Evolutionary conservation across 2,888 invertebrate genomes (phyloP).

Genomic region (Gnatocerus cornutus): DNA sequence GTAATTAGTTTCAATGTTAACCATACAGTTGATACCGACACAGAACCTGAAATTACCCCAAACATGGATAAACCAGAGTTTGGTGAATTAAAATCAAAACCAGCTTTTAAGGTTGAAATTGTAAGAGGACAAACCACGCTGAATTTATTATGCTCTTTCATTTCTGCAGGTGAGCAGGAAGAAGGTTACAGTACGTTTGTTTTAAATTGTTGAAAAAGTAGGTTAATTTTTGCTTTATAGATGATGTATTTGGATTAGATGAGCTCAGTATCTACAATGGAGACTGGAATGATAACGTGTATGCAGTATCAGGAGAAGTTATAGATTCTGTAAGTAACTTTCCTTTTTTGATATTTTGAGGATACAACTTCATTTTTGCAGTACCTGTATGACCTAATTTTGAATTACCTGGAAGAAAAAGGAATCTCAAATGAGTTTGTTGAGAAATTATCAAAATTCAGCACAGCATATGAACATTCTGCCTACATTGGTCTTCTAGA

Average conservation of each 20-base stretch:
- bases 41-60: constrained; percentile 78
- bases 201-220: neutral
- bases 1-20: constrained; percentile 92
- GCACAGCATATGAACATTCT: constrained; percentile 94
- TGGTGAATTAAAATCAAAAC: constrained; percentile 91
- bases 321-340: constrained; percentile 89
- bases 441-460: constrained; percentile 89
- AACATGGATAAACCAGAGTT: constrained; percentile 81
- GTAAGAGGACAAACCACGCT: constrained; percentile 84
- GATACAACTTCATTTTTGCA: constrained; percentile 70
- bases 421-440: constrained; percentile 95
- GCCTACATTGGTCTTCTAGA: constrained; percentile 93
- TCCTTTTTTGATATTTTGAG: neutral
- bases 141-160: constrained; percentile 89
- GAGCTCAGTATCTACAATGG: constrained; percentile 93
- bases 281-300: constrained; percentile 89
- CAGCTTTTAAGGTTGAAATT: constrained; percentile 92
- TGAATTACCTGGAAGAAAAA: constrained; percentile 97
- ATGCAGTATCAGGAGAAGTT: constrained; percentile 94
- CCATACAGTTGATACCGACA: constrained; percentile 92
- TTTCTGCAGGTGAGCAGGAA: constrained; percentile 76
- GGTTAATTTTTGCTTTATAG: constrained; percentile 68
- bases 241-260: constrained; percentile 94
- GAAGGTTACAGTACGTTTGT: constrained; percentile 80
- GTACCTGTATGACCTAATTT: constrained; percentile 94